Percentiles rank a stretch among this genome's conserved stretches.
Evolutionary conservation across 1,140 invertebrate genomes (phyloP).

Genomic region (Leptopilina boulardi): DNA sequence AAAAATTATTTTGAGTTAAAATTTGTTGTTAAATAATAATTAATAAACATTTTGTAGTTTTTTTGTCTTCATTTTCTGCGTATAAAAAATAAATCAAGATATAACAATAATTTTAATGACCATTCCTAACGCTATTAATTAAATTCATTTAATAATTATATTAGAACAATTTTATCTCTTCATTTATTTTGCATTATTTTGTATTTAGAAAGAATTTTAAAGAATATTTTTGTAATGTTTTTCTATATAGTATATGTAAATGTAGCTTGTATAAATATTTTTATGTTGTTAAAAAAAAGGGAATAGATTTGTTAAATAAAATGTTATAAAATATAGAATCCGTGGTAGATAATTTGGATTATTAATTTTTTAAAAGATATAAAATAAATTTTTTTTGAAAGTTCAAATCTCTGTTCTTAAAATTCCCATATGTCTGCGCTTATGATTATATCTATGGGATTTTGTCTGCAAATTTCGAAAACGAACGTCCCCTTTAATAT

Average conservation of each 20-base stretch:
- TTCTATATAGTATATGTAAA: constrained; percentile 3
- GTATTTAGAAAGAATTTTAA: neutral
- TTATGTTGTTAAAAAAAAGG: constrained; percentile 6
- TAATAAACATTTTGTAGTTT: too few relatives aligned
- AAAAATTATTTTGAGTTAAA: too few relatives aligned
- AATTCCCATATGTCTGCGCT: neutral
- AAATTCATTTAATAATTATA: neutral
- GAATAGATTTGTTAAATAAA: neutral
- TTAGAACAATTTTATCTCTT: neutral
- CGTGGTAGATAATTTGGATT: constrained; percentile 16
- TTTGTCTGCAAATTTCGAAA: constrained; percentile 7
- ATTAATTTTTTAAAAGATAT: neutral
- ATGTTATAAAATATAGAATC: neutral
- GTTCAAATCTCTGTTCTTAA: neutral
- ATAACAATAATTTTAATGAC: too few relatives aligned
- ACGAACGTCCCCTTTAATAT: constrained; percentile 22
- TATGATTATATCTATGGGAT: too few relatives aligned
- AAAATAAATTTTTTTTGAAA: neutral
- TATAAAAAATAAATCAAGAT: too few relatives aligned
- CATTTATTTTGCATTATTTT: neutral
- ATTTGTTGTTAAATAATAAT: too few relatives aligned
- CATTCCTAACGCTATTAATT: too few relatives aligned
- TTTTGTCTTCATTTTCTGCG: too few relatives aligned
- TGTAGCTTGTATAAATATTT: constrained; percentile 2
- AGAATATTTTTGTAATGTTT: constrained; percentile 31